phyloP scores from a whole-genome alignment of 2,113 vertebrate genomes.

The Axis porcinus region DNA sequence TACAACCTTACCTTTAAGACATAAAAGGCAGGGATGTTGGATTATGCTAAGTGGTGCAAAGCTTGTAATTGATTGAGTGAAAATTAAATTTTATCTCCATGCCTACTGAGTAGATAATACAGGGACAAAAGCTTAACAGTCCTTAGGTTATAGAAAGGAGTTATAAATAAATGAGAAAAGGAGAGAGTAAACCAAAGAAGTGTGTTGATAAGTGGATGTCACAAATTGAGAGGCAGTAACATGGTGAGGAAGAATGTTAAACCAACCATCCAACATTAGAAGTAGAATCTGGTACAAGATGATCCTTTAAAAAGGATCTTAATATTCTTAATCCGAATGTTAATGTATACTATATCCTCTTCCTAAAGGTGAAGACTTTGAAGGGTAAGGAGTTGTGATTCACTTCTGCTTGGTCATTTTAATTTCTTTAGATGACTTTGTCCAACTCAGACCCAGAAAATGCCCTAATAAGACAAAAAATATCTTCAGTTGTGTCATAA shows the following conservation, averaged over 20 bases:
- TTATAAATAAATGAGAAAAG: conserved; percentile 37
- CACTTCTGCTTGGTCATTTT: not conserved
- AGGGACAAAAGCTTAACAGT: not conserved
- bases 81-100: not conserved
- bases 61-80: not conserved
- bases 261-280: not conserved
- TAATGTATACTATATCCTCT: not conserved
- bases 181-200: conserved; percentile 38
- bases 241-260: conserved; percentile 20
- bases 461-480: not conserved
- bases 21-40: not conserved
- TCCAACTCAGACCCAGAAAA: not conserved
- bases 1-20: not conserved
- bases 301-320: not conserved
- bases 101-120: not conserved
- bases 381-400: not conserved
- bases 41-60: not conserved
- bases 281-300: not conserved
- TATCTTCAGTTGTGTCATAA: not conserved
- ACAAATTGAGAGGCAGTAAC: not conserved
- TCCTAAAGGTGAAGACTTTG: not conserved
- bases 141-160: not conserved
- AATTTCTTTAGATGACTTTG: not conserved
- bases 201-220: conserved; percentile 46
- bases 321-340: not conserved